Base-by-base conservation (phyloP, 2,113 vertebrate genomes). In the Phocoena phocoena region DNA sequence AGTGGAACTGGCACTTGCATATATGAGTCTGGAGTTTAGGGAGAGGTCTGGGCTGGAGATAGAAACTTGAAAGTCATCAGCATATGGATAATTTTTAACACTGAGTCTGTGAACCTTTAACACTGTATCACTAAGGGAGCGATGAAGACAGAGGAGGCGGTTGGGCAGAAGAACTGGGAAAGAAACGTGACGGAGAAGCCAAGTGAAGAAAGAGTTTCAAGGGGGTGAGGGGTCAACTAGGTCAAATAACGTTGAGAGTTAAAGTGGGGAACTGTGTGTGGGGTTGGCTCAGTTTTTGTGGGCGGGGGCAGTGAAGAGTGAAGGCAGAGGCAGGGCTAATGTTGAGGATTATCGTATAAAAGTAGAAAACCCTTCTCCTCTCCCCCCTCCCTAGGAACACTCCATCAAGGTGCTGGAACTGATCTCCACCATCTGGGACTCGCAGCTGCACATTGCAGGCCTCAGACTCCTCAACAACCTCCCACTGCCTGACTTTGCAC, bases 381-480 rank as follows among this genome's bases (percentile, higher is more conserved):
- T 63, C 2, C 41, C 31, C 50, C 9, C 2, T 21, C 14, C 11
- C 36, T 94, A 98, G 98, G 98, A 98, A 36, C 97, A 97, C 6
- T 81, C 96, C 62, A 94, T 98, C 96, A 98, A 96, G 86, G 96
- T 98, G 1, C 67, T 97, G 47, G 98, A 98, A 15, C 97, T 98
- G 67, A 84, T 98, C 44, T 96, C 93, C 4, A 97, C 87, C 36
- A 60, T 90, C 77, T 98, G 98, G 98, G 98, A 98, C 91, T 71
- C 73, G 0, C 97, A 98, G 36, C 83, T 98, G 71, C 98, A 98
- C 15, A 5, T 96, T 0, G 97, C 97, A 0, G 97, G 97, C 74
- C 97, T 98, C 88, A 89, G 94, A 28, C 93, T 98, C 36, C 97
- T 98, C 89, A 98, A 98, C 81, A 97, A 58, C 62, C 80, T 98